Base-by-base conservation (phyloP, 2,113 vertebrate genomes). In the Motacilla alba region DNA sequence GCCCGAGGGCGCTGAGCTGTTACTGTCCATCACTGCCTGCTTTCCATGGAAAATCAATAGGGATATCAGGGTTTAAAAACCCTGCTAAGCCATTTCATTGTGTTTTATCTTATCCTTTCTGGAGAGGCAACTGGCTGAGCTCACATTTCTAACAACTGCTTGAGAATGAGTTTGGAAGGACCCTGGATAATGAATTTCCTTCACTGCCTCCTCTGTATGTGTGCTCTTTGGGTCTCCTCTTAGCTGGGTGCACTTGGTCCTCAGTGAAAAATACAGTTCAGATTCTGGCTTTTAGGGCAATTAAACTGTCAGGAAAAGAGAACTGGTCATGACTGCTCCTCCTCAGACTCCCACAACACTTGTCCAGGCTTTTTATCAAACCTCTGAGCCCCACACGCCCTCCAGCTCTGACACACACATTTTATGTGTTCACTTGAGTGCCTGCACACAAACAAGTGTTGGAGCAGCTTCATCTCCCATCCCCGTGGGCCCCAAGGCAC, bases 31-130 rank as follows among this genome's bases (percentile, higher is more conserved):
- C 64, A 20, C 56, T n/a, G 13, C 13, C 56, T 46, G 53, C 77
- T 94, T 49, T 87, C 87, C 83, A 82, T 62, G 91, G 69, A 92
- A 94, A 91, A 91, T 95, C 83, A 87, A 79, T 58, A 87, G 49
- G 27, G 55, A 74, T 86, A 86, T 30, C 44, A 56, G 70, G 79
- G 31, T 63, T 90, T 83, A 17, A 56, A 89, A 91, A 63, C n/a
- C 43, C 80, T 53, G 68, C 31, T 62, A 49, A 91, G 70, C 49
- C 27, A 44, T 95, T 91, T 83, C 50, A 52, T 74, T 94, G 50
- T 70, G 23, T 62, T 95, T 93, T 50, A 74, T 46, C 52, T 55
- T 58, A 46, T 35, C 75, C 43, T 81, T 76, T 93, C 56, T 84
- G 52, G 18, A 83, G 80, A 72, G 10, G 7, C 6, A 67, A 28